These are phyloP conservation scores for Salarias fasciatus DNA, from an alignment of 2,797 vertebrate genomes.

Conservation along the genomic window DNA sequence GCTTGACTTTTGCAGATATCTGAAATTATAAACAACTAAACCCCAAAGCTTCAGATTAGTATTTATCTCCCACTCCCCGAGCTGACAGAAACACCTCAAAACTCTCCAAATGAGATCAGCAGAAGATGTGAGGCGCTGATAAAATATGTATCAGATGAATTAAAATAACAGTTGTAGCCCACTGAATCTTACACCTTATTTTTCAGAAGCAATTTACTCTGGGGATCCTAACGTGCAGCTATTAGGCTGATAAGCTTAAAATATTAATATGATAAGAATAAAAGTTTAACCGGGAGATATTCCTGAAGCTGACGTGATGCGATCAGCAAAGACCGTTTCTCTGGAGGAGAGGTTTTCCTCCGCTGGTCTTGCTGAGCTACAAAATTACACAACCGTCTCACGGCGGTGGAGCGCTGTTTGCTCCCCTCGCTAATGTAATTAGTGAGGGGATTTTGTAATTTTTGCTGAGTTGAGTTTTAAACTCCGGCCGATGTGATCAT, in stretches of 20 bases:
- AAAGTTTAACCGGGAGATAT: conserved; percentile 20
- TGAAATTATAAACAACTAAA: conserved; percentile 6
- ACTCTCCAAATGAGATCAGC: conserved; percentile 20
- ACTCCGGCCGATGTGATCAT: conserved; percentile 1
- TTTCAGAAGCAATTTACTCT: conserved; percentile 6
- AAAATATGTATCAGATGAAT: conserved; percentile 33
- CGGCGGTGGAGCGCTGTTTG: background rate
- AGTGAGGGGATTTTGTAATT: no score
- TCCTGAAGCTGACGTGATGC: conserved; percentile 4
- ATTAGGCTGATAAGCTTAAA: conserved; percentile 11
- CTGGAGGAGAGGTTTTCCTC: conserved; percentile 6
- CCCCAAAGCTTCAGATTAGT: background rate
- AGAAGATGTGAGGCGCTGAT: conserved; percentile 26
- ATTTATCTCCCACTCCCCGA: conserved; percentile 5
- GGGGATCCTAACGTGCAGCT: conserved; percentile 5
- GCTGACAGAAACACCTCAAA: background rate
- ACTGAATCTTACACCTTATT: conserved; percentile 27
- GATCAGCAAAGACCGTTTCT: conserved; percentile 4
- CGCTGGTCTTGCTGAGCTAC: conserved; percentile 1
- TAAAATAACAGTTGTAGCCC: conserved; percentile 14
- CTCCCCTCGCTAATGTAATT: no score
- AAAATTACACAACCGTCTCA: background rate
- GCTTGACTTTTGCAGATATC: background rate
- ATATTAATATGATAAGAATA: conserved; percentile 19
- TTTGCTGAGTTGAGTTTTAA: no score